Base-by-base conservation (phyloP, 1,140 invertebrate genomes). In the Nasonia giraulti region DNA sequence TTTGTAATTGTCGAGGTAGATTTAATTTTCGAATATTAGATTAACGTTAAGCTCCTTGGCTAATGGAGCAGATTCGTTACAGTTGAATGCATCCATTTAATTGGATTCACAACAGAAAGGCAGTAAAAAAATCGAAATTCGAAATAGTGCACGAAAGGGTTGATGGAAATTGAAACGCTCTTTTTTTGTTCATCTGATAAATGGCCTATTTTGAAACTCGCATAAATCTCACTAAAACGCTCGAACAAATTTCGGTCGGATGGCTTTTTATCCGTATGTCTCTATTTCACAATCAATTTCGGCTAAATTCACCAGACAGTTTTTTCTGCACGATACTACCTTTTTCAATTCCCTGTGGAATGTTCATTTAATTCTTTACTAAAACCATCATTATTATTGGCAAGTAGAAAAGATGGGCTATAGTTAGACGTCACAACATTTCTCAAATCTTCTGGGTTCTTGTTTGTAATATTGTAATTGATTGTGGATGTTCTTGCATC, bases 151-250 rank as follows among this genome's bases (percentile, higher is more conserved):
- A 27, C 1, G 10, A 14, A 31, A 75, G 73, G 68, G 23, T 2
- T 73, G 69, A 20, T 47, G n/a, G 47, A 55, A 55, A 55, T 77
- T 50, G 50, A 79, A 79, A 8, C 20, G 77, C 23, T 11, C 5
- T 40, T 40, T 33, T 20, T 62, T 20, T 27, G 1, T 37, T 2
- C 27, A 62, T 20, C 50, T 62, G 76, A 77, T 27, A 77, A 77
- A 77, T 77, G 75, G 27, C 33, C 3, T 0, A 23, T 50, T 77
- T 77, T 55, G 11, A 77, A 77, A 77, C 44, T 55, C 75, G 3
- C 44, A 77, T 77, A 14, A 55, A 77, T 55, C 27, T 31, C 69
- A 20, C 69, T 62, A 20, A 62, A 62, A 62, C 17, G 8, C 11
- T 73, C 27, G 69, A 73, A 73, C 17, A 73, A 31, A 73, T 31